Percentiles rank a stretch among this genome's conserved stretches.
Evolutionary conservation across 1,140 invertebrate species (phyloP).

Genomic region (Drosophila watanabei): DNA sequence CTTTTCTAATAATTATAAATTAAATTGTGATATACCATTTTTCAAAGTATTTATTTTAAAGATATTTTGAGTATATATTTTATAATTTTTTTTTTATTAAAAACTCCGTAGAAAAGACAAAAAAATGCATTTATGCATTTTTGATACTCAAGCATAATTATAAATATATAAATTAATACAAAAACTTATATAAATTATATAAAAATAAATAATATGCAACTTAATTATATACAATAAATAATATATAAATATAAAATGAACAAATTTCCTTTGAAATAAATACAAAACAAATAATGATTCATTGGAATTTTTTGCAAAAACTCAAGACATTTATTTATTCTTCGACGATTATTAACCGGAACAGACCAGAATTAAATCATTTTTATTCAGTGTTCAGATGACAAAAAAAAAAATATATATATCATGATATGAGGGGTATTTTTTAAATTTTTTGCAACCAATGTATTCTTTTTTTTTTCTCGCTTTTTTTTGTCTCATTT

Average conservation of each 20-base stretch:
- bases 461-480: neutral
- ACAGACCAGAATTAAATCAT: constrained; percentile 4
- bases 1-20: no score
- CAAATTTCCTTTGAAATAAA: neutral
- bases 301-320: neutral
- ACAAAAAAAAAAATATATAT: neutral
- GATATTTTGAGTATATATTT: no score
- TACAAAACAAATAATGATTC: constrained; percentile 4
- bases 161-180: no score
- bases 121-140: no score
- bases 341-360: constrained; percentile 8
- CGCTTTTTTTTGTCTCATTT: neutral
- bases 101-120: no score
- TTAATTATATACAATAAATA: neutral
- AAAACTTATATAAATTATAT: neutral
- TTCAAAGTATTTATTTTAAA: no score
- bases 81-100: no score
- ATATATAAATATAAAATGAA: neutral
- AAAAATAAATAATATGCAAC: neutral
- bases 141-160: no score
- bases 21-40: no score
- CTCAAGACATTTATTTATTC: neutral
- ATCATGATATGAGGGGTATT: neutral
- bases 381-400: neutral
- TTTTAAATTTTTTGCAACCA: neutral